These are phyloP conservation scores for Pristionchus mayeri DNA, from an alignment of 2,888 invertebrate genomes.

Conservation along the genomic window DNA sequence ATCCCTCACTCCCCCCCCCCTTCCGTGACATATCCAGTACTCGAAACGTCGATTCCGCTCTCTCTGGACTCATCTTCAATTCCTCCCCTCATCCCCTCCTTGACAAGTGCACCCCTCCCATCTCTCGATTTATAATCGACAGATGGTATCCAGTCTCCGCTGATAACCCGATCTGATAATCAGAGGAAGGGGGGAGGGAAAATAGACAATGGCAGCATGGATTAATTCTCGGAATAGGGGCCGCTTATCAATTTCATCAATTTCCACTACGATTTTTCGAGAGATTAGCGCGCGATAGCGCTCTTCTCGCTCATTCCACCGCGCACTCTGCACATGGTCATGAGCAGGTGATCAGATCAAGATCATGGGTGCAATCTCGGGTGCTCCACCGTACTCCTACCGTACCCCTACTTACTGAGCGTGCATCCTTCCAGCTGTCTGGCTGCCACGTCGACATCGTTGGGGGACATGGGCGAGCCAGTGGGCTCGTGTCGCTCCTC, in stretches of 20 bases:
- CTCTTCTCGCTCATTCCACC: not conserved
- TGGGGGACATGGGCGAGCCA: not conserved
- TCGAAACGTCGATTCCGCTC: too few relatives aligned
- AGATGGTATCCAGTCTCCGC: conserved; percentile 1
- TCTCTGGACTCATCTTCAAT: not conserved
- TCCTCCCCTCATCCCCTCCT: not conserved
- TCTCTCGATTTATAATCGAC: not conserved
- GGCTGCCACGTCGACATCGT: conserved; percentile 40
- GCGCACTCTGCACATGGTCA: not conserved
- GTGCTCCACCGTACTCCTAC: not conserved
- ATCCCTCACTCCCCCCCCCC: not conserved
- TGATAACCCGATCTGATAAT: not conserved
- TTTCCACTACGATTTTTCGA: not conserved
- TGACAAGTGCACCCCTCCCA: not conserved
- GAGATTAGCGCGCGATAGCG: not conserved
- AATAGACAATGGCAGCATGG: not conserved
- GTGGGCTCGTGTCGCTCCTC: not conserved
- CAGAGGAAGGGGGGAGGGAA: not conserved
- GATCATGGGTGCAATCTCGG: too few relatives aligned
- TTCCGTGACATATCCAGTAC: not conserved
- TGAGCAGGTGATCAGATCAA: not conserved
- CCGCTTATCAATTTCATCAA: conserved; percentile 23
- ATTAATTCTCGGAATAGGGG: conserved; percentile 10
- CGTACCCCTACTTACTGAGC: conserved; percentile 39
- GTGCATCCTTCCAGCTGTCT: conserved; percentile 40